Percentiles rank a stretch among this genome's conserved stretches.
phyloP scores from a whole-genome alignment of 2,888 invertebrate species.

The Drosophila macrothrix region DNA sequence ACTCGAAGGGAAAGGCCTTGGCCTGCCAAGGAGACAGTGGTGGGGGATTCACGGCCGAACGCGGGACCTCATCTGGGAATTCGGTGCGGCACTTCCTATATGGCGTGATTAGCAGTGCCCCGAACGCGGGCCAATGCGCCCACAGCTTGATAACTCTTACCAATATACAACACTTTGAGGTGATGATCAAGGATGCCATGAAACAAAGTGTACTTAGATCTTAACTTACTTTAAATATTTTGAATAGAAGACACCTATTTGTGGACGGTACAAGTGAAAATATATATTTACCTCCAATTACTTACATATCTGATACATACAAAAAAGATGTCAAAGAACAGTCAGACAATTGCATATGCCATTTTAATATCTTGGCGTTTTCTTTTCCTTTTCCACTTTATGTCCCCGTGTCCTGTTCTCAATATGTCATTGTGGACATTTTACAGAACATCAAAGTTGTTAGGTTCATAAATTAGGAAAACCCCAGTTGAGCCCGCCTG shows the following conservation, averaged over 20 bases:
- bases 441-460: slow-evolving; percentile 71
- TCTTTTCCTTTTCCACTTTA: not conserved
- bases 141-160: slow-evolving; percentile 62
- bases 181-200: slow-evolving; percentile 44
- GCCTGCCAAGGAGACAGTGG: slow-evolving; percentile 73
- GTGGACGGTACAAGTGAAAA: not conserved
- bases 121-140: slow-evolving; percentile 70
- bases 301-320: not conserved
- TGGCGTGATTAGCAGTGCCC: slow-evolving; percentile 71
- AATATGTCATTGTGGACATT: slow-evolving; percentile 74
- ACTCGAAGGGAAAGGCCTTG: slow-evolving; percentile 57
- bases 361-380: slow-evolving; percentile 3
- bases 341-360: not conserved
- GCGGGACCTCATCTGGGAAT: slow-evolving; percentile 3
- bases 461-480: slow-evolving; percentile 67
- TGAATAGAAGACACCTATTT: not conserved
- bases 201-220: slow-evolving; percentile 37
- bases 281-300: not conserved
- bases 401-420: slow-evolving; percentile 18
- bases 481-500: slow-evolving; percentile 20
- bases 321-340: not conserved
- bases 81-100: slow-evolving; percentile 45
- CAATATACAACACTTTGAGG: slow-evolving; percentile 61
- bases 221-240: slow-evolving; percentile 15
- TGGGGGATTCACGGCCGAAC: slow-evolving; percentile 63